A percentile compares a stretch with the other conserved stretches of the same genome.
These are phyloP conservation scores for Ophion ventricosus DNA, from an alignment of 2,888 invertebrate species.

Conservation along the genomic window DNA sequence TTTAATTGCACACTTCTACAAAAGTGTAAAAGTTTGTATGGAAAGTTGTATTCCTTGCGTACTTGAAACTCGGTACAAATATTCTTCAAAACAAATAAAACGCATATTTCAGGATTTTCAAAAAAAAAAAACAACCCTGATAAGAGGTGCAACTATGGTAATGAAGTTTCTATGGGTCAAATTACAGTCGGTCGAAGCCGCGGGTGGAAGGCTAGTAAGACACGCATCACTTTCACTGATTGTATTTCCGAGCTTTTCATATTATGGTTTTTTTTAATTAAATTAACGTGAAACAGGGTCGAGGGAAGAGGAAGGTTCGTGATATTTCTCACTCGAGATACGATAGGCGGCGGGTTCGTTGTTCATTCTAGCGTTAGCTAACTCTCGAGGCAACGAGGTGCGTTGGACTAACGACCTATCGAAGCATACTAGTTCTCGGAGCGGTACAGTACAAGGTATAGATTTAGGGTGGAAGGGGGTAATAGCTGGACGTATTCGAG, in stretches of 20 bases:
- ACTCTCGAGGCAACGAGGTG: conserved; percentile 72
- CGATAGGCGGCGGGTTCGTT: conserved; percentile 49
- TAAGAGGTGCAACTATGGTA: too few relatives aligned
- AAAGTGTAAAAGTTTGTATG: too few relatives aligned
- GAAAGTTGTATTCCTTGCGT: too few relatives aligned
- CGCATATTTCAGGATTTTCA: too few relatives aligned
- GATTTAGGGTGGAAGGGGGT: not conserved
- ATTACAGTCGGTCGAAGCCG: too few relatives aligned
- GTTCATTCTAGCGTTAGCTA: conserved; percentile 66
- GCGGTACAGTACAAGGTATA: not conserved
- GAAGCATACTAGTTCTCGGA: conserved; percentile 71
- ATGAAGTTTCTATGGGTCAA: too few relatives aligned
- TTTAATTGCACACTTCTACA: too few relatives aligned
- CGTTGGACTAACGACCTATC: conserved; percentile 78
- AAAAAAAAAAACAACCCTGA: too few relatives aligned
- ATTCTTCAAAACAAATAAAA: too few relatives aligned
- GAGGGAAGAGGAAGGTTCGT: not conserved
- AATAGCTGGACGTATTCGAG: conserved; percentile 29
- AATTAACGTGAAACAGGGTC: not conserved
- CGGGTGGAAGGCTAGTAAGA: too few relatives aligned
- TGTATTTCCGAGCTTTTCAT: not conserved
- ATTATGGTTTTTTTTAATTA: not conserved
- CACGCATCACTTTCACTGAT: too few relatives aligned
- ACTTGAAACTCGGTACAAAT: too few relatives aligned
- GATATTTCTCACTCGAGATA: conserved; percentile 34